Evolutionary conservation across 2,113 vertebrate species (phyloP), one percentile per base, ranked within the genome.

Genomic region (Ammodytes dubius): DNA sequence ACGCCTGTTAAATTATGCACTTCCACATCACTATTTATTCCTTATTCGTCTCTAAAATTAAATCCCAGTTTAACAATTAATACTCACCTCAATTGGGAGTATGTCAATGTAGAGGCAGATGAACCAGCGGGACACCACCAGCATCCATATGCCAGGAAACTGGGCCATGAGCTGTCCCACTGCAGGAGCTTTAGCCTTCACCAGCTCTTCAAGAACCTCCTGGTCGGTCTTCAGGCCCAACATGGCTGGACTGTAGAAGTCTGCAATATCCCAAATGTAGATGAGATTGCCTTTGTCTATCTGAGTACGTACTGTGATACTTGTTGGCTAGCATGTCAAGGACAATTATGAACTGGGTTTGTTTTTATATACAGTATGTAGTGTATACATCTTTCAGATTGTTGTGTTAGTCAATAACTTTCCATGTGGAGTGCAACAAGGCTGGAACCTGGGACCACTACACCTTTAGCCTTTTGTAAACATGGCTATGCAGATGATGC

Each of bases 51-150:
- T 40, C 13, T 13, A 12, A 3, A 0, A 4, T 15, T 47, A 14
- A 57, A 69, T 13, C 5, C 10, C 0, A 52, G 15, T 7, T 4
- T 56, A 65, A 58, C 4, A 27, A 27, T 27, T 27, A 27, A 27
- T 27, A 27, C 86, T 95, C 88, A 97, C 98, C 96, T 99, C 98
- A 43, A 99, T 96, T 0, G 98, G 98, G 70, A 99, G 96, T 65
- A 97, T 87, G 76, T 99, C 98, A 35, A 99, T 96, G 40, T 96
- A 99, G 81, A 99, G 95, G 90, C 98, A 99, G 88, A 99, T 97
- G 88, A 99, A 99, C 98, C 98, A 99, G 47, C 97, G 97, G 0
- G 97, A 98, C 56, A 96, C 97, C 76, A 99, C 93, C 40, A 99
- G 89, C 5, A 95, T 96, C 98, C 98, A 99, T 89, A 96, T 96